Evolutionary conservation across 2,797 vertebrate genomes (phyloP), one percentile per base, ranked within the genome.

Genomic region (Hoplostethus atlanticus): DNA sequence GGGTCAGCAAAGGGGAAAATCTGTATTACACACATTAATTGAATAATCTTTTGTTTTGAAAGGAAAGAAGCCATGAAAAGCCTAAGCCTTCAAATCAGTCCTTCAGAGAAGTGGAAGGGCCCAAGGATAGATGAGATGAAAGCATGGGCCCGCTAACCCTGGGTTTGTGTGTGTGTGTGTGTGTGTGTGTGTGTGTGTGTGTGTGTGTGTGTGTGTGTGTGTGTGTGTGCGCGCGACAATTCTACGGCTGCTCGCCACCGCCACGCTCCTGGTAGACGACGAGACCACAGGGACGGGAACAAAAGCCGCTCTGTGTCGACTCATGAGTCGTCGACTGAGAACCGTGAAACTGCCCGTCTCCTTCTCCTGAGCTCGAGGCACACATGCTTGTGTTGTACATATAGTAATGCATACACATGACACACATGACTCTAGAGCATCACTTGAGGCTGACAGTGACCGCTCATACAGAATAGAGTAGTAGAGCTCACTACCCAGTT

Each of bases 11-110:
- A 84, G 74, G 89, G 81, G 79, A 85, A 91, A 81, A 87, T 80
- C 73, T 89, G 83, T 87, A 77, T 91, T 88, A 79, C 88, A 87
- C 88, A 89, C 73, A 79, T 90, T 94, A 93, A 94, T 94, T 93
- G 84, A 94, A 93, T 95, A 92, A 94, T 91, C 89, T 91, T 88
- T 91, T 93, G 91, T 94, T 94, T 93, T 91, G 84, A 91, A 92
- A 94, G 89, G 84, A 90, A 92, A 90, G 90, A 93, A 83, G 87
- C 83, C 89, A 85, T 90, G 84, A 89, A 91, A 89, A 92, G 87
- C 71, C 73, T 3, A 31, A 78, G 58, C 71, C 57, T 77, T 88
- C 54, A 77, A 85, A 80, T 80, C 72, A 63, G 50, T 62, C 73
- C 64, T 58, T 67, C 60, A 30, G 3, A 10, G 80, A 87, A 90